A percentile compares a stretch with the other conserved stretches of the same genome.
These are phyloP conservation scores for Lycocorax pyrrhopterus DNA, from an alignment of 2,113 vertebrate species.

Conservation along the genomic window DNA sequence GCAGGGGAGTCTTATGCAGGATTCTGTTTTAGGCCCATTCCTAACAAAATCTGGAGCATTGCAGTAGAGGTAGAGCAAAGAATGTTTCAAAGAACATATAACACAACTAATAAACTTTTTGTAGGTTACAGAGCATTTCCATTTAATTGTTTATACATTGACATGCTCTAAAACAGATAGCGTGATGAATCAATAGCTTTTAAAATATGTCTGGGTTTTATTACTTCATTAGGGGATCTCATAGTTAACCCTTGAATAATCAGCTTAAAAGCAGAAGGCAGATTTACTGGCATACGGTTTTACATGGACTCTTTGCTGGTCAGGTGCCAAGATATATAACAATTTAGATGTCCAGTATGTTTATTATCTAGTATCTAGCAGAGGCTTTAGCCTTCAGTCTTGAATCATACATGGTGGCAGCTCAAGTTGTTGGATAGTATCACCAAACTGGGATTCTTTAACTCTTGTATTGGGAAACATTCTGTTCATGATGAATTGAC, in stretches of 20 bases:
- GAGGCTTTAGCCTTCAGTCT: neutral
- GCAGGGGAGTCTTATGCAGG: neutral
- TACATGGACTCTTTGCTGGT: neutral
- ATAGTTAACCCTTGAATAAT: slow-evolving; percentile 54
- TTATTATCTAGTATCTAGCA: neutral
- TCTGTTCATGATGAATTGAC: neutral
- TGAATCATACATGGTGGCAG: neutral
- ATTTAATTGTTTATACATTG: neutral
- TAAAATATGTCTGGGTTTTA: slow-evolving; percentile 23
- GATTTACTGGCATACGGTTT: slow-evolving; percentile 49
- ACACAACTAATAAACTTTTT: neutral
- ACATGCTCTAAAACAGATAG: neutral
- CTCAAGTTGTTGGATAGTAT: neutral
- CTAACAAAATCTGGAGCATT: neutral
- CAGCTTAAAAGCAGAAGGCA: slow-evolving; percentile 56
- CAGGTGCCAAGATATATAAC: slow-evolving; percentile 21
- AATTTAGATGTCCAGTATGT: neutral
- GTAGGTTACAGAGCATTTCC: neutral
- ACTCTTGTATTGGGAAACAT: neutral
- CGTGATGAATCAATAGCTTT: neutral
- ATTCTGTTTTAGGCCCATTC: neutral
- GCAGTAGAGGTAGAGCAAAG: neutral
- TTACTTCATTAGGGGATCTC: slow-evolving; percentile 45
- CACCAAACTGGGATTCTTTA: neutral
- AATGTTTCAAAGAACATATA: neutral